Conservation (phyloP, 2,797 vertebrate genomes). For the Sebastes aleutianus region DNA sequence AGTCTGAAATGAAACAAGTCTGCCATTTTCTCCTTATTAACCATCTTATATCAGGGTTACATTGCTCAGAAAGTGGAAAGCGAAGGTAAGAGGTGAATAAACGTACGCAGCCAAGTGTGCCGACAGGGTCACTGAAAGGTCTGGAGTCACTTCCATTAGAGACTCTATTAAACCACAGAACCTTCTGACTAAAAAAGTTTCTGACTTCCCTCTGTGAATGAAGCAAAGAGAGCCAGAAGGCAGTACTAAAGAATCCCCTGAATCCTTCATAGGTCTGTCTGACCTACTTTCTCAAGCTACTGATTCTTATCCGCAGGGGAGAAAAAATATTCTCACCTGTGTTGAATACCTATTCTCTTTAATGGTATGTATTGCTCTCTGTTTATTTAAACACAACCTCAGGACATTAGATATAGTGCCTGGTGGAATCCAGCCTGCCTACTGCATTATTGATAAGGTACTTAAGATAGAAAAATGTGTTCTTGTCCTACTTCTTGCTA, state of each 20-base stretch:
- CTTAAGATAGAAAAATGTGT: slow-evolving; percentile 19
- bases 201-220: slow-evolving; percentile 16
- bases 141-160: slow-evolving; percentile 20
- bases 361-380: slow-evolving; percentile 17
- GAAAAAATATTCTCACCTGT: slow-evolving; percentile 43
- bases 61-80: background rate
- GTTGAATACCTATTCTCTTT: slow-evolving; percentile 41
- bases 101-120: background rate
- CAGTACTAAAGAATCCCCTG: slow-evolving; percentile 32
- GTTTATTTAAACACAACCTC: slow-evolving; percentile 37
- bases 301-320: slow-evolving; percentile 40
- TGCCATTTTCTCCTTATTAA: background rate
- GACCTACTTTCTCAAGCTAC: slow-evolving; percentile 55
- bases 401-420: slow-evolving; percentile 14
- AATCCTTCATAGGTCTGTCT: slow-evolving; percentile 43
- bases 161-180: slow-evolving; percentile 22
- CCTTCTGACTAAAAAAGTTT: background rate
- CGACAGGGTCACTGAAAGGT: slow-evolving; percentile 31
- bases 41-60: background rate
- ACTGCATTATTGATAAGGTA: slow-evolving; percentile 45
- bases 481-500: background rate
- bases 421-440: background rate
- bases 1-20: background rate
- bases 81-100: background rate
- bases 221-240: slow-evolving; percentile 21